Conservation (phyloP, 2,797 vertebrate genomes). For the Scolopax bukidnonensis region DNA sequence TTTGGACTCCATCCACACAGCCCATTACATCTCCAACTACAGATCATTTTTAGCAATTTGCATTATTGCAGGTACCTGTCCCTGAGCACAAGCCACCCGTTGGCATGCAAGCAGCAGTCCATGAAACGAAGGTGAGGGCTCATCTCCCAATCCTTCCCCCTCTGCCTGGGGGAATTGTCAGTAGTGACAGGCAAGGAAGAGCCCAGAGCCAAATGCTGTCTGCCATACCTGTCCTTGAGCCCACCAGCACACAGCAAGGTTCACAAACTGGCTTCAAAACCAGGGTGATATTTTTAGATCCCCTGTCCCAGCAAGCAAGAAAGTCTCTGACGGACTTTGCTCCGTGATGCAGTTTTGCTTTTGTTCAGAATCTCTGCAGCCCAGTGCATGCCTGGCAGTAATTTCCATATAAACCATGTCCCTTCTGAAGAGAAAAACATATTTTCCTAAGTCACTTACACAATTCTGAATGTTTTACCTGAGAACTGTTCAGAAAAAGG, state of each 20-base stretch:
- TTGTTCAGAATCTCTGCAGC: not conserved
- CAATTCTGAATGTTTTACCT: not conserved
- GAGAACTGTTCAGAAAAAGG: not conserved
- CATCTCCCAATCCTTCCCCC: not conserved
- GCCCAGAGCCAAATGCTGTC: not conserved
- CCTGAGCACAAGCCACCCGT: not conserved
- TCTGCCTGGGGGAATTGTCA: not conserved
- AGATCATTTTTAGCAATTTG: constrained; percentile 2
- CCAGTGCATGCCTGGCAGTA: not conserved
- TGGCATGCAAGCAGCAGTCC: not conserved
- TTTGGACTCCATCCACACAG: constrained; percentile 35
- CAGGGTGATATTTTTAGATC: not conserved
- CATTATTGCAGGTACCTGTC: not conserved
- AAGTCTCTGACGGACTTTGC: fast-evolving
- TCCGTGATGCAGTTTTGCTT: not conserved
- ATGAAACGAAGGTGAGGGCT: not conserved
- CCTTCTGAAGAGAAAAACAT: not conserved
- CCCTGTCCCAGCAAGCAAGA: not conserved
- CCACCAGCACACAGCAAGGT: not conserved
- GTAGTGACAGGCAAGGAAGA: not conserved
- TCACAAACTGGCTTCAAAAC: not conserved
- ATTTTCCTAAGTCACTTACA: not conserved
- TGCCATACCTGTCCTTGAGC: not conserved
- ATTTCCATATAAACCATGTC: not conserved
- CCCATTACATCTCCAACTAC: constrained; percentile 11